phyloP scores from a whole-genome alignment of 2,113 vertebrate species.

The Trichechus manatus region DNA sequence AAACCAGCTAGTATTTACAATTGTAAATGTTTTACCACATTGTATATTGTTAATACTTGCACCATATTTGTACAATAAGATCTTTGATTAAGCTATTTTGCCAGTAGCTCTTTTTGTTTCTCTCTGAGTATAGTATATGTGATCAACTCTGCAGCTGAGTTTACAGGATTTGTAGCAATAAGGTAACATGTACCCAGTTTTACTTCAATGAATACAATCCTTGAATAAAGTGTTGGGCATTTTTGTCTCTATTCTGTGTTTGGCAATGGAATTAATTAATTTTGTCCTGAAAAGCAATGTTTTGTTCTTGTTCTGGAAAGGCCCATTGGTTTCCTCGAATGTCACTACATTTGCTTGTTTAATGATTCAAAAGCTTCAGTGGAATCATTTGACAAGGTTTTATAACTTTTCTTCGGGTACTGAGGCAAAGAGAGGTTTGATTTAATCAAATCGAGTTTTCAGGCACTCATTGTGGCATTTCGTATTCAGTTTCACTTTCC shows the following conservation, averaged over 20 bases:
- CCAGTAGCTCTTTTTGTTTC: background rate
- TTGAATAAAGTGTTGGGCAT: background rate
- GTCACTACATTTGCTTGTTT: background rate
- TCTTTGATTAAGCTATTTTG: background rate
- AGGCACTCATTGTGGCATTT: background rate
- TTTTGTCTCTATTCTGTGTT: slow-evolving; percentile 20
- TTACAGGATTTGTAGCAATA: background rate
- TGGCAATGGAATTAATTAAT: background rate
- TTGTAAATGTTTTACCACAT: background rate
- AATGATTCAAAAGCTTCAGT: background rate
- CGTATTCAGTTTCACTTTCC: background rate
- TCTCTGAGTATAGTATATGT: background rate
- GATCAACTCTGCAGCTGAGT: background rate
- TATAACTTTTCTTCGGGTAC: background rate
- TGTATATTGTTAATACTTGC: background rate
- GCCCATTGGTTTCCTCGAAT: background rate
- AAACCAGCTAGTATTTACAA: background rate
- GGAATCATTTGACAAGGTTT: background rate
- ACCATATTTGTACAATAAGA: background rate
- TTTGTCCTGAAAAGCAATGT: background rate
- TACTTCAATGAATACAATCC: background rate
- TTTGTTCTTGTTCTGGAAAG: background rate
- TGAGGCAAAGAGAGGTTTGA: background rate
- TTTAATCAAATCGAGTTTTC: background rate
- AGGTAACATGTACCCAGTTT: background rate